Conservation (phyloP, 2,113 vertebrate species). For the Canis aureus region DNA sequence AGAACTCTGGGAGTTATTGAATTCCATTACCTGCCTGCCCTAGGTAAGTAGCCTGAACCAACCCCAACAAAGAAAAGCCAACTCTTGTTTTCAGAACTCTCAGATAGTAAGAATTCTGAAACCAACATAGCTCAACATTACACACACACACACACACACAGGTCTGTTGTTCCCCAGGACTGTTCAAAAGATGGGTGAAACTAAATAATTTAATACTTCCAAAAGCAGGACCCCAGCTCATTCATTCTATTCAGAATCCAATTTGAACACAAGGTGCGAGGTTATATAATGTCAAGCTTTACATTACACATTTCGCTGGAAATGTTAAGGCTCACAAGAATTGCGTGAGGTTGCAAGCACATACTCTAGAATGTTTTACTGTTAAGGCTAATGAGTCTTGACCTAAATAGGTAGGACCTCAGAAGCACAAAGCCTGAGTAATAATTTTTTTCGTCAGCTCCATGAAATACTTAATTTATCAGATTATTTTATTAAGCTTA, state of each 20-base stretch:
- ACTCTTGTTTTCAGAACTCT: slow-evolving; percentile 58
- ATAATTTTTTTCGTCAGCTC: slow-evolving; percentile 41
- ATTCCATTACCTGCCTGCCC: slow-evolving; percentile 29
- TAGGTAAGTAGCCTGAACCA: slow-evolving; percentile 33
- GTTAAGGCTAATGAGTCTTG: slow-evolving; percentile 12
- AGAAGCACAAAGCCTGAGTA: slow-evolving; percentile 64
- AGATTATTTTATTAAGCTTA: slow-evolving; percentile 60
- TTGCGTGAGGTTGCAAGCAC: not conserved
- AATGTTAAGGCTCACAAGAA: slow-evolving; percentile 57
- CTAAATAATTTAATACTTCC: slow-evolving; percentile 70
- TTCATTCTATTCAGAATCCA: slow-evolving; percentile 67
- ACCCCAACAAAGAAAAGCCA: slow-evolving; percentile 26
- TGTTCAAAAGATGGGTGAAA: slow-evolving; percentile 60
- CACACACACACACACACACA: not conserved
- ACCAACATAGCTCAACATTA: slow-evolving; percentile 45
- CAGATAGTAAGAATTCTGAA: slow-evolving; percentile 69
- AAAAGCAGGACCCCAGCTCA: slow-evolving; percentile 24
- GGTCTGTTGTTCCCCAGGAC: not conserved
- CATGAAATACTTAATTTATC: slow-evolving; percentile 58
- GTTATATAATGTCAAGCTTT: slow-evolving; percentile 65
- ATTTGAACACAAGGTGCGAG: slow-evolving; percentile 4
- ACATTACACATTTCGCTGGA: slow-evolving; percentile 61
- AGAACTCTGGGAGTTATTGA: slow-evolving; percentile 34
- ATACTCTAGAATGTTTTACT: slow-evolving; percentile 36
- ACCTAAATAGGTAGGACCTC: slow-evolving; percentile 71